phyloP scores from a whole-genome alignment of 2,888 invertebrate species.

The Morpho achilles region DNA sequence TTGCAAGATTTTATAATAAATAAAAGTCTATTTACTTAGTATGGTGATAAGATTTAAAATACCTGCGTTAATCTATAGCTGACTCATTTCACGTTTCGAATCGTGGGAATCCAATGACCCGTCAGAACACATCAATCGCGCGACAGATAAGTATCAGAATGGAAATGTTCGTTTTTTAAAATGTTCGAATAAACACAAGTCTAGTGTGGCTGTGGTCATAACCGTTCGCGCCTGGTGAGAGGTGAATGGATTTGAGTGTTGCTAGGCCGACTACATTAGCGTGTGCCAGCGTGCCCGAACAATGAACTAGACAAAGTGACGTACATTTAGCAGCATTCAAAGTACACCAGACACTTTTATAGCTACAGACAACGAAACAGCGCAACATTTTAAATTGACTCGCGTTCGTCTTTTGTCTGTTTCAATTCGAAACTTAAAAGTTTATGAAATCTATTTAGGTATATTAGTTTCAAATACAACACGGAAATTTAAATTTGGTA shows the following conservation, averaged over 20 bases:
- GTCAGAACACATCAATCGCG: constrained; percentile 13
- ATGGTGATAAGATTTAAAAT: too few species aligned
- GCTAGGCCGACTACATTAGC: constrained; percentile 71
- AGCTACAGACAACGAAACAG: background rate
- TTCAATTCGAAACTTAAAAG: constrained; percentile 1
- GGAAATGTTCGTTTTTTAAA: constrained; percentile 28
- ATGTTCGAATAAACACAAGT: constrained; percentile 28
- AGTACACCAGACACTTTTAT: background rate
- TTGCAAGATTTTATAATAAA: background rate
- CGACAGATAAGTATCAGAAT: constrained; percentile 23
- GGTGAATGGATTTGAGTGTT: constrained; percentile 74
- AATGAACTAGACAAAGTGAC: constrained; percentile 60
- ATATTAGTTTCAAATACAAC: too few species aligned
- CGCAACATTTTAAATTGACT: constrained; percentile 3
- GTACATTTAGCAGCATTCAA: constrained; percentile 10
- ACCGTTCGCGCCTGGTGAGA: constrained; percentile 73
- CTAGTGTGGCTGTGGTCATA: constrained; percentile 35
- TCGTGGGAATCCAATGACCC: constrained; percentile 28
- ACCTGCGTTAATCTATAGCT: constrained; percentile 14
- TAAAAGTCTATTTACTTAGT: background rate
- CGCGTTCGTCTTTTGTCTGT: background rate
- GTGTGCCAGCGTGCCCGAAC: constrained; percentile 71
- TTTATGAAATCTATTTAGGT: background rate
- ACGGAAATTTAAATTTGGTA: too few species aligned
- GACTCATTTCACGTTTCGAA: constrained; percentile 24